Conservation (phyloP, 2,888 invertebrate species). For the Siphlonurus alternatus region DNA sequence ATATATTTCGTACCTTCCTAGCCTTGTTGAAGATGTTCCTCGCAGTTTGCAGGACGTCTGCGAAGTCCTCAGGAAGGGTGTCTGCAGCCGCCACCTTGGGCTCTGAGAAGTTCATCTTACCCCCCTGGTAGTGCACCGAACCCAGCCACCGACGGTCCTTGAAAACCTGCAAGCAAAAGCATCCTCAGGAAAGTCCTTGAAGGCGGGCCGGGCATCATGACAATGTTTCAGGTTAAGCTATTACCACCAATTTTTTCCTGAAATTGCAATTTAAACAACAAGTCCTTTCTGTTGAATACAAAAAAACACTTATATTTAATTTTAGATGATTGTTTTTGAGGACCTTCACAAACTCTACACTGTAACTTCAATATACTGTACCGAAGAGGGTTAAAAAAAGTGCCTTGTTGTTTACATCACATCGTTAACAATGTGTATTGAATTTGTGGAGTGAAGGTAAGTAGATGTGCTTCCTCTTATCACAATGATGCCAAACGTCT, state of each 20-base stretch:
- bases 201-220: background rate
- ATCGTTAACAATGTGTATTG: no score
- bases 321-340: no score
- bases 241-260: background rate
- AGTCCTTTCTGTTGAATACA: no score
- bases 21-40: conserved; percentile 60
- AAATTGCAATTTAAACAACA: background rate
- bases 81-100: conserved; percentile 35
- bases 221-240: background rate
- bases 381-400: no score
- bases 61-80: conserved; percentile 49
- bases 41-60: conserved; percentile 63
- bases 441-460: no score
- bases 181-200: conserved; percentile 2
- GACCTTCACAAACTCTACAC: no score
- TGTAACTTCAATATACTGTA: no score
- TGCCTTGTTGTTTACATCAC: no score
- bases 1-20: conserved; percentile 34
- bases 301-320: no score
- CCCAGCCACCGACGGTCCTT: conserved; percentile 71
- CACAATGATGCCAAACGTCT: no score
- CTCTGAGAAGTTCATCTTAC: conserved; percentile 56
- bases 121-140: conserved; percentile 54
- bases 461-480: no score
- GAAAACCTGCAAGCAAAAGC: conserved; percentile 39